A percentile compares a stretch with the other conserved stretches of the same genome.
Evolutionary conservation across 2,888 invertebrate species (phyloP).

Genomic region (Anoncus sp.): DNA sequence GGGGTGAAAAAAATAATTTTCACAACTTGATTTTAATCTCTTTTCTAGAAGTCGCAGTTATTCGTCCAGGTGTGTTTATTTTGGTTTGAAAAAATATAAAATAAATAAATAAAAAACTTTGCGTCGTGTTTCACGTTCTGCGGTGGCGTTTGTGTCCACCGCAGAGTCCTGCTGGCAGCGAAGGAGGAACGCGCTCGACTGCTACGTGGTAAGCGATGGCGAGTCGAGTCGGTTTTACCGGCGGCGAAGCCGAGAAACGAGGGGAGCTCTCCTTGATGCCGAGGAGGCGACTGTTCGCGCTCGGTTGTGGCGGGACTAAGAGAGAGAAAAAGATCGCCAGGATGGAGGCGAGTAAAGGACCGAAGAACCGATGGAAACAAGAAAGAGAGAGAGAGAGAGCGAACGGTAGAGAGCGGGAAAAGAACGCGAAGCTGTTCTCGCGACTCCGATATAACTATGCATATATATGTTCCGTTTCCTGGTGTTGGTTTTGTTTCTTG

Average conservation of each 20-base stretch:
- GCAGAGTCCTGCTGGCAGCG: slow-evolving; percentile 62
- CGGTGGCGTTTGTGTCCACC: slow-evolving; percentile 41
- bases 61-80: too few species aligned
- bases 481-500: slow-evolving; percentile 34
- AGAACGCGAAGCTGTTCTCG: slow-evolving; percentile 9
- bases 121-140: slow-evolving; percentile 36
- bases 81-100: too few species aligned
- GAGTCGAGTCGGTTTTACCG: slow-evolving; percentile 37
- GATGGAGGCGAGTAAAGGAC: slow-evolving; percentile 35
- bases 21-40: neutral
- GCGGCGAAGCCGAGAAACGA: slow-evolving; percentile 45
- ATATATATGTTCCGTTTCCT: slow-evolving; percentile 37
- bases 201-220: slow-evolving; percentile 63
- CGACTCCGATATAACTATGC: slow-evolving; percentile 27
- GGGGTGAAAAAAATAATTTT: neutral
- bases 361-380: slow-evolving; percentile 48
- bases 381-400: slow-evolving; percentile 39
- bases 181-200: slow-evolving; percentile 70
- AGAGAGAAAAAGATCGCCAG: slow-evolving; percentile 52
- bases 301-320: slow-evolving; percentile 53
- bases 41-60: too few species aligned
- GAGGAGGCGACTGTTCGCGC: slow-evolving; percentile 40
- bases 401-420: slow-evolving; percentile 32
- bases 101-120: neutral
- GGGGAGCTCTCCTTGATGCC: slow-evolving; percentile 59